phyloP scores from a whole-genome alignment of 2,797 vertebrate species.

The Anas flavirostris region DNA sequence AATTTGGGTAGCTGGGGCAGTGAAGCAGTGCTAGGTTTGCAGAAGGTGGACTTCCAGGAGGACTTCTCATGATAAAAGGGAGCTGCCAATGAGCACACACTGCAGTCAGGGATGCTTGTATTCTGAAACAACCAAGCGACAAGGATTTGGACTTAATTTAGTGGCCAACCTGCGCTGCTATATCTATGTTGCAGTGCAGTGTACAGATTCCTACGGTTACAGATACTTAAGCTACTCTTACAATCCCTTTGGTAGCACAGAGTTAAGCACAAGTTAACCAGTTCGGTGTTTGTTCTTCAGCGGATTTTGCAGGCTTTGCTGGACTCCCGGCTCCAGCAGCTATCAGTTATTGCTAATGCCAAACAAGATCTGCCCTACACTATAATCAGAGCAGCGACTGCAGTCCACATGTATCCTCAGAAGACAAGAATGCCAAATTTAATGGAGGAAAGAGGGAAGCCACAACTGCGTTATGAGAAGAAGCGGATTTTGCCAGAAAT shows the following conservation, averaged over 20 bases:
- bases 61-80: not conserved
- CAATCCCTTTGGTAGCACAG: not conserved
- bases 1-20: fast-evolving
- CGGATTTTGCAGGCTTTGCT: not conserved
- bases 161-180: not conserved
- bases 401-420: not conserved
- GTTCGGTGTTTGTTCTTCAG: not conserved
- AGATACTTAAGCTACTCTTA: fast-evolving
- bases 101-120: not conserved
- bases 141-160: not conserved
- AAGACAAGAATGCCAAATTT: not conserved
- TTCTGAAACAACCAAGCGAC: not conserved
- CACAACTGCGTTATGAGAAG: not conserved
- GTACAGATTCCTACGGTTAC: not conserved
- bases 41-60: not conserved
- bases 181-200: not conserved
- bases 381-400: not conserved
- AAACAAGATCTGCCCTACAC: not conserved
- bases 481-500: not conserved
- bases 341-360: fast-evolving
- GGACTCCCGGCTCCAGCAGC: not conserved
- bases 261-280: fast-evolving
- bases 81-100: fast-evolving
- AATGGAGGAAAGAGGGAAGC: not conserved
- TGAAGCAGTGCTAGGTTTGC: not conserved